phyloP scores from a whole-genome alignment of 2,888 invertebrate species.

The Heliconius aoede region DNA sequence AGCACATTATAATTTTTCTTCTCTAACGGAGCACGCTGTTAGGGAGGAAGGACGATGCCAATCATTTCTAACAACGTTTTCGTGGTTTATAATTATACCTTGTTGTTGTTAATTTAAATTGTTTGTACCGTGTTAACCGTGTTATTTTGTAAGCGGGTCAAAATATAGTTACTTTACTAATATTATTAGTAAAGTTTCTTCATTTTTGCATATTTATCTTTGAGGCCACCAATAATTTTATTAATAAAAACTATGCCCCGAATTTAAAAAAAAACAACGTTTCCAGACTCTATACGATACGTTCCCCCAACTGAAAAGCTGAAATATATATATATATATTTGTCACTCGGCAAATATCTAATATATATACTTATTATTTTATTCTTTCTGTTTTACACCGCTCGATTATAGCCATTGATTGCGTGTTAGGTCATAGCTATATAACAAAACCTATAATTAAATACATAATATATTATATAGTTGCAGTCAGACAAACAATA shows the following conservation, averaged over 20 bases:
- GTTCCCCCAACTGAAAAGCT: no score
- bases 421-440: background rate
- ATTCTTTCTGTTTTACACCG: no score
- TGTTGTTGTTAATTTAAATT: background rate
- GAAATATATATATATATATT: no score
- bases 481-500: slow-evolving; percentile 4
- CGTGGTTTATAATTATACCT: slow-evolving; percentile 10
- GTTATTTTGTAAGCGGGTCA: background rate
- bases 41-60: slow-evolving; percentile 2
- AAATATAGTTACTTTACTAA: background rate
- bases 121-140: background rate
- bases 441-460: background rate
- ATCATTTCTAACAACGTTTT: slow-evolving; percentile 3
- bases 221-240: no score
- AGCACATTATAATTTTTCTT: background rate
- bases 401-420: no score
- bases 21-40: background rate
- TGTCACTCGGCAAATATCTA: no score
- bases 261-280: no score
- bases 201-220: background rate
- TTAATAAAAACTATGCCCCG: no score
- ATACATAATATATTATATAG: no score
- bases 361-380: no score
- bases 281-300: no score
- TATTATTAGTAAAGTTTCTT: background rate